phyloP scores from a whole-genome alignment of 2,888 invertebrate species.

The Amblyjoppa fuscipennis region DNA sequence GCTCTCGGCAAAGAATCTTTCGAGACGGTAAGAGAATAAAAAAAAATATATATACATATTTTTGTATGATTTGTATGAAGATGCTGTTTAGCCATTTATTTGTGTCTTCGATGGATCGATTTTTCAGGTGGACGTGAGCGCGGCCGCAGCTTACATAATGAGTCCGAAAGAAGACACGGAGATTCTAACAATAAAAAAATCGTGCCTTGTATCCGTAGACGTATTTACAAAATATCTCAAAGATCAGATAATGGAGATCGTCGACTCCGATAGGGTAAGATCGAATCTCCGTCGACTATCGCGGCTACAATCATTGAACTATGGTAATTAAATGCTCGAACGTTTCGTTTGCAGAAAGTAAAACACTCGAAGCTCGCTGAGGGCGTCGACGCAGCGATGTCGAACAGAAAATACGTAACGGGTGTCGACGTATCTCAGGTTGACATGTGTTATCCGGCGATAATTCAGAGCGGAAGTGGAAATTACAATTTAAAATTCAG shows the following conservation, averaged over 20 bases:
- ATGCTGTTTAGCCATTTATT: constrained; percentile 14
- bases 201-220: constrained; percentile 96
- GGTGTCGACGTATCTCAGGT: constrained; percentile 95
- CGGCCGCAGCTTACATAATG: constrained; percentile 94
- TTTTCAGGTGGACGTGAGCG: constrained; percentile 91
- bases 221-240: constrained; percentile 98
- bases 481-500: constrained; percentile 99
- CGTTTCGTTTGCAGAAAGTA: constrained; percentile 91
- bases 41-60: not conserved
- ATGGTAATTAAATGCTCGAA: not conserved
- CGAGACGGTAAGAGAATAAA: constrained; percentile 88
- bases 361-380: constrained; percentile 98
- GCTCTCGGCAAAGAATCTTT: constrained; percentile 92
- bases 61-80: too few relatives aligned
- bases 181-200: constrained; percentile 95
- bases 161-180: constrained; percentile 98
- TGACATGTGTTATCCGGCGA: constrained; percentile 99
- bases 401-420: constrained; percentile 98
- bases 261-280: constrained; percentile 96
- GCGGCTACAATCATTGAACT: not conserved
- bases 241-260: constrained; percentile 99
- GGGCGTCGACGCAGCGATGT: constrained; percentile 96
- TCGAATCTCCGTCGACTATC: not conserved
- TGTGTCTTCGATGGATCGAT: constrained; percentile 21
- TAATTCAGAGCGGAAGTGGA: constrained; percentile 98